A percentile compares a stretch with the other conserved stretches of the same genome.
phyloP scores from a whole-genome alignment of 2,888 invertebrate genomes.

The Heterodera filipjevi region DNA sequence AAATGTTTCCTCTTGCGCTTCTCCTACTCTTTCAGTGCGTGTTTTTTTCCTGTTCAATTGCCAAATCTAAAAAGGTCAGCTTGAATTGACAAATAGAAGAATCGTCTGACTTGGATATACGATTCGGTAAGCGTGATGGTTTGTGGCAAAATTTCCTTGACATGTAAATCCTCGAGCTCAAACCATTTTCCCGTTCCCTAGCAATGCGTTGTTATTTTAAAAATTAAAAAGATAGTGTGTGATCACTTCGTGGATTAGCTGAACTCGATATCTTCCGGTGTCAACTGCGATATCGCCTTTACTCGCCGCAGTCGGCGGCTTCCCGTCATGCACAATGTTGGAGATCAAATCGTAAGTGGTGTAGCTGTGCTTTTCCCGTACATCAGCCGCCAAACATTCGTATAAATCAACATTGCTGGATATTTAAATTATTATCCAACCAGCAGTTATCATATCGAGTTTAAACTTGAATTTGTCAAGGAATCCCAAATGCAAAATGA shows the following conservation, averaged over 20 bases:
- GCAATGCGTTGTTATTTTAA: slow-evolving; percentile 38
- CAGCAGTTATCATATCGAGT: too few relatives aligned
- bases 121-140: slow-evolving; percentile 99
- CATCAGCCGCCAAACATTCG: slow-evolving; percentile 86
- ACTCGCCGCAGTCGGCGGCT: slow-evolving; percentile 71
- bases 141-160: slow-evolving; percentile 95
- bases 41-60: slow-evolving; percentile 60
- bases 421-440: slow-evolving; percentile 48
- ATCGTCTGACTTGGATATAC: slow-evolving; percentile 78
- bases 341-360: slow-evolving; percentile 96
- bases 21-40: slow-evolving; percentile 56
- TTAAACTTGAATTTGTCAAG: too few relatives aligned
- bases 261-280: slow-evolving; percentile 91
- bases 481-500: slow-evolving; percentile 46
- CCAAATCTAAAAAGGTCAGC: slow-evolving; percentile 50
- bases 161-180: slow-evolving; percentile 91
- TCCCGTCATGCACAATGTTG: slow-evolving; percentile 97
- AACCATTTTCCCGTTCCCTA: slow-evolving; percentile 83
- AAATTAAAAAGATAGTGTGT: not conserved
- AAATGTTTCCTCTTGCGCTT: slow-evolving; percentile 39
- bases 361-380: slow-evolving; percentile 72
- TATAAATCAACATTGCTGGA: slow-evolving; percentile 92
- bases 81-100: not conserved
- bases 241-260: slow-evolving; percentile 80
- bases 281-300: slow-evolving; percentile 64